Conservation (phyloP, 2,888 invertebrate genomes). For the Drosophila aldrichi region DNA sequence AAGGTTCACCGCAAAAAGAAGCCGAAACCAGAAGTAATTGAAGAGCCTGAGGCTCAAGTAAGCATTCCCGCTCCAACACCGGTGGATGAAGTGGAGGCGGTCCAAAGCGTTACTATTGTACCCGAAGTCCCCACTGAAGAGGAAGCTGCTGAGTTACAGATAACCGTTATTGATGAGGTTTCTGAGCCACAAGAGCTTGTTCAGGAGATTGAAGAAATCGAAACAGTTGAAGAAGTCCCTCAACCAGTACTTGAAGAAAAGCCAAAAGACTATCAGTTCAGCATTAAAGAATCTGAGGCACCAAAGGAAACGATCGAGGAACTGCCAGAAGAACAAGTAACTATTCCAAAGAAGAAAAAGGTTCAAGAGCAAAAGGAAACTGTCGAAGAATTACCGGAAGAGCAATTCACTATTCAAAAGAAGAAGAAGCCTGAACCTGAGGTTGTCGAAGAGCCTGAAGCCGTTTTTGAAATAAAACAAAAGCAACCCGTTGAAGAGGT, state of each 20-base stretch:
- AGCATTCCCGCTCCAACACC: conserved; percentile 60
- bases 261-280: conserved; percentile 57
- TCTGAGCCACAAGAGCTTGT: conserved; percentile 61
- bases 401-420: conserved; percentile 54
- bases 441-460: conserved; percentile 81
- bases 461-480: conserved; percentile 71
- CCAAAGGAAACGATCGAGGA: conserved; percentile 45
- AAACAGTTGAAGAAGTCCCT: conserved; percentile 51
- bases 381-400: conserved; percentile 52
- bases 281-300: conserved; percentile 53
- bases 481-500: conserved; percentile 76
- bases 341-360: conserved; percentile 62
- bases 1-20: conserved; percentile 78
- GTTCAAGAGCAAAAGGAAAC: conserved; percentile 39
- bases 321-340: conserved; percentile 55
- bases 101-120: conserved; percentile 75
- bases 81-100: conserved; percentile 76
- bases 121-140: conserved; percentile 77
- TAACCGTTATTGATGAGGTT: conserved; percentile 75
- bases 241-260: conserved; percentile 66
- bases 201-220: conserved; percentile 72
- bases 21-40: conserved; percentile 65
- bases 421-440: conserved; percentile 63
- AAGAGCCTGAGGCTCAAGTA: conserved; percentile 67
- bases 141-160: conserved; percentile 74